A percentile compares a stretch with the other conserved stretches of the same genome.
Evolutionary conservation across 2,797 vertebrate genomes (phyloP).

Genomic region (Sternotherus odoratus): DNA sequence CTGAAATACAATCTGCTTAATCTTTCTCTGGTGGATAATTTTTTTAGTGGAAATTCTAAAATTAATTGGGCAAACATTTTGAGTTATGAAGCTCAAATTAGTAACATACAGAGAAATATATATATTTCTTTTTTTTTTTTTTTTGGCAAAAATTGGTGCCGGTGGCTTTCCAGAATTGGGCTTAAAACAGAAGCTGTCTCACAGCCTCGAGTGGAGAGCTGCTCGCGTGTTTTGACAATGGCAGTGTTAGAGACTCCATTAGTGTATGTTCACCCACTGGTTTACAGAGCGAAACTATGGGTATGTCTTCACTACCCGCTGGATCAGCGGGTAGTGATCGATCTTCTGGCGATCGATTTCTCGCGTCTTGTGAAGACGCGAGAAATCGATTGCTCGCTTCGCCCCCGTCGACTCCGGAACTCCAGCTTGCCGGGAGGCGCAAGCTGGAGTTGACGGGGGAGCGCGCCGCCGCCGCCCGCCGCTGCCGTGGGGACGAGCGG

Average conservation of each 20-base stretch:
- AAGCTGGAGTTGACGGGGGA: no score
- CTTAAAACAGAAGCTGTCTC: neutral
- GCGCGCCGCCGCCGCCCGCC: no score
- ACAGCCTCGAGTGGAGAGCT: neutral
- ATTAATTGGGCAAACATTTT: neutral
- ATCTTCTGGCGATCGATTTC: no score
- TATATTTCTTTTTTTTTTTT: neutral
- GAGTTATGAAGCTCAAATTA: neutral
- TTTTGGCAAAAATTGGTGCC: neutral
- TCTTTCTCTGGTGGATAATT: no score
- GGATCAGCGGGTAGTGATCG: no score
- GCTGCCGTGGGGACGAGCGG: no score
- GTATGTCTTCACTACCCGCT: no score
- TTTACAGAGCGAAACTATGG: neutral
- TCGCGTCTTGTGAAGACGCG: no score
- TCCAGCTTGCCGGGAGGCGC: no score
- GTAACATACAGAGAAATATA: neutral
- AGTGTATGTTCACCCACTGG: neutral
- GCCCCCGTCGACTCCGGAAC: no score
- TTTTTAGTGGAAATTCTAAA: neutral
- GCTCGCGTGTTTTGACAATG: slow-evolving; percentile 5
- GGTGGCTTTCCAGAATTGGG: neutral
- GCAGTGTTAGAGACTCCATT: neutral
- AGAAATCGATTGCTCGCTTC: no score
- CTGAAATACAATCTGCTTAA: no score